These are phyloP conservation scores for Sigmodon hispidus DNA, from an alignment of 2,113 vertebrate genomes.

Conservation along the genomic window DNA sequence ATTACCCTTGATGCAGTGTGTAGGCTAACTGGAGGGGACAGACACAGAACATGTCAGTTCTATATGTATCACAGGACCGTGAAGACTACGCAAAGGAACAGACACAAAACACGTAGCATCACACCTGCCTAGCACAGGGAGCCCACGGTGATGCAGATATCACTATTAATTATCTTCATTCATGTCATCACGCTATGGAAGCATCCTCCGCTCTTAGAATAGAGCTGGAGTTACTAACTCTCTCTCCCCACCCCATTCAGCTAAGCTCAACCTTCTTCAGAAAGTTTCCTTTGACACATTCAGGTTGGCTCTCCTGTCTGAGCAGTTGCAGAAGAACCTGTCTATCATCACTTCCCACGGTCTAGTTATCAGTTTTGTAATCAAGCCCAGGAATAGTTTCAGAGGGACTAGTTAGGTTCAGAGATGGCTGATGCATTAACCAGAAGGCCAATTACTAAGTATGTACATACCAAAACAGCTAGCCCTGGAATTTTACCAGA, in stretches of 20 bases:
- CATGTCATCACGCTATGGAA: not conserved
- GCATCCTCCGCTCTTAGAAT: not conserved
- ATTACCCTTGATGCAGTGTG: not conserved
- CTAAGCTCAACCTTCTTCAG: conserved; percentile 23
- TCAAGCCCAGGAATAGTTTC: not conserved
- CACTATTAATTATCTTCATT: not conserved
- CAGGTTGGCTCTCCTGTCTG: not conserved
- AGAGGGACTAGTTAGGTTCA: not conserved
- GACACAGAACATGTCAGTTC: not conserved
- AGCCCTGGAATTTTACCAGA: not conserved
- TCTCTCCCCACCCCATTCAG: not conserved
- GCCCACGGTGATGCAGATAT: not conserved
- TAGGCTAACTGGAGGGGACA: not conserved
- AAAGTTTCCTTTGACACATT: conserved; percentile 4
- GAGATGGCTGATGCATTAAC: not conserved
- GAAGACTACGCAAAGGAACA: not conserved
- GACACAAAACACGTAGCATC: not conserved
- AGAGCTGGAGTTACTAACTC: not conserved
- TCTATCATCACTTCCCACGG: not conserved
- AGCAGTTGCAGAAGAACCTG: not conserved
- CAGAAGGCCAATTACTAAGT: conserved; percentile 34
- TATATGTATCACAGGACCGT: not conserved
- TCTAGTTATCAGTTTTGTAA: conserved; percentile 37
- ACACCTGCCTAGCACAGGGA: not conserved
- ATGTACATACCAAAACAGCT: not conserved